These are phyloP conservation scores for Hipparchia semele DNA, from an alignment of 2,888 invertebrate genomes.

Conservation along the genomic window DNA sequence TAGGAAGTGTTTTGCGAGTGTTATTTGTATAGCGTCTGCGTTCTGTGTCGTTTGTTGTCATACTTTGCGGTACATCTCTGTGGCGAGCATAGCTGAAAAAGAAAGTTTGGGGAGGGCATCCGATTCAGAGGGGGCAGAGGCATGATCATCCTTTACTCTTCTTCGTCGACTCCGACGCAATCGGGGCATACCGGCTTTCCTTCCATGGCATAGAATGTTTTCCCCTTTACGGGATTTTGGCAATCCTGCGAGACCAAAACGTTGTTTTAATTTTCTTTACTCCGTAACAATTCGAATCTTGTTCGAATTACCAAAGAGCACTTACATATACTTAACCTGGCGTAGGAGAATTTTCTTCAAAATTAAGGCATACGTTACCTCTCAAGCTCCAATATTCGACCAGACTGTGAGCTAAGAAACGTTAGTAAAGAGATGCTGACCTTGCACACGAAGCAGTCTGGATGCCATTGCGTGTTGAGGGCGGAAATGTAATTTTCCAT, in stretches of 20 bases:
- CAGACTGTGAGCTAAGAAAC: slow-evolving; percentile 7
- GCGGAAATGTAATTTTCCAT: slow-evolving; percentile 99
- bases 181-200: slow-evolving; percentile 97
- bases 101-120: slow-evolving; percentile 72
- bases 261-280: slow-evolving; percentile 39
- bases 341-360: slow-evolving; percentile 41
- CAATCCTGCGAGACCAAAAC: slow-evolving; percentile 89
- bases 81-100: slow-evolving; percentile 80
- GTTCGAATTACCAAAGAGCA: slow-evolving; percentile 44
- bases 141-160: slow-evolving; percentile 81
- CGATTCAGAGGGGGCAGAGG: slow-evolving; percentile 52
- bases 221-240: slow-evolving; percentile 95
- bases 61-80: slow-evolving; percentile 51
- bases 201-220: slow-evolving; percentile 98
- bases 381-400: slow-evolving; percentile 31
- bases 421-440: slow-evolving; percentile 84
- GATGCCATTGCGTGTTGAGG: slow-evolving; percentile 98
- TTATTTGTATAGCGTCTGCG: slow-evolving; percentile 50
- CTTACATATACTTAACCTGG: slow-evolving; percentile 66
- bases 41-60: slow-evolving; percentile 42
- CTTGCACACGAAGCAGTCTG: slow-evolving; percentile 99
- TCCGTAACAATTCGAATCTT: slow-evolving; percentile 11
- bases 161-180: slow-evolving; percentile 96
- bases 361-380: slow-evolving; percentile 42
- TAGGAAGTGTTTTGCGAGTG: slow-evolving; percentile 57